These are phyloP conservation scores for Mythimna loreyi DNA, from an alignment of 2,888 invertebrate species.

Conservation along the genomic window DNA sequence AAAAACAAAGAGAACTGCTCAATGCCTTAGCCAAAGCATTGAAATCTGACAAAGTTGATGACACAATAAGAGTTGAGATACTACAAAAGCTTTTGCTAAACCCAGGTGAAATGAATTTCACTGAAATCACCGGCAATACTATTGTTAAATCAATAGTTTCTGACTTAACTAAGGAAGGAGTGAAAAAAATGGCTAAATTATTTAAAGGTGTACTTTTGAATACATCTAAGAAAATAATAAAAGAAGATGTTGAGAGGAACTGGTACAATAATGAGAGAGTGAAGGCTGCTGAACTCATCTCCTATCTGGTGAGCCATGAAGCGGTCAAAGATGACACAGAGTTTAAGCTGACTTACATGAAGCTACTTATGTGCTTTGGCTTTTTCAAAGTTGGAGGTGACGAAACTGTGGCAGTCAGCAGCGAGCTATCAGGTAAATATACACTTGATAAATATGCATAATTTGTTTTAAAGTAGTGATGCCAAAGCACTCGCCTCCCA, in stretches of 20 bases:
- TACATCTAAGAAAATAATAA: conserved; percentile 87
- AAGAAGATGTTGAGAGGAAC: conserved; percentile 86
- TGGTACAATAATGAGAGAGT: conserved; percentile 93
- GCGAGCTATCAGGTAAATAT: conserved; percentile 91
- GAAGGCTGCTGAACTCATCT: conserved; percentile 91
- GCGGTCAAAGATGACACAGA: conserved; percentile 89
- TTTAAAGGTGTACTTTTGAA: conserved; percentile 92
- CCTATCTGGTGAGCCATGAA: conserved; percentile 89
- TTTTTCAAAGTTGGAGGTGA: conserved; percentile 91
- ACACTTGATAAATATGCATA: no score
- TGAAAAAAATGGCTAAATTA: conserved; percentile 91
- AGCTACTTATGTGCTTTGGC: conserved; percentile 92
- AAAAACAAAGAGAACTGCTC: conserved; percentile 90
- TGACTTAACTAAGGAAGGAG: conserved; percentile 91
- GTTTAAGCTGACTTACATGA: conserved; percentile 93
- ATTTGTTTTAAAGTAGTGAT: no score
- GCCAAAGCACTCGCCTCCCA: no score
- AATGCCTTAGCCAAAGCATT: conserved; percentile 87
- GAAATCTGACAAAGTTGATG: conserved; percentile 85
- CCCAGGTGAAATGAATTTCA: conserved; percentile 94
- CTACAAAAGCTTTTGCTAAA: conserved; percentile 92
- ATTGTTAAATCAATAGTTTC: conserved; percentile 92
- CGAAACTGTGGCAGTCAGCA: conserved; percentile 87
- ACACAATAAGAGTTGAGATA: conserved; percentile 89
- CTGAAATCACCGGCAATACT: conserved; percentile 93